Conservation (phyloP, 2,113 vertebrate species). For the Psettodes erumei region DNA sequence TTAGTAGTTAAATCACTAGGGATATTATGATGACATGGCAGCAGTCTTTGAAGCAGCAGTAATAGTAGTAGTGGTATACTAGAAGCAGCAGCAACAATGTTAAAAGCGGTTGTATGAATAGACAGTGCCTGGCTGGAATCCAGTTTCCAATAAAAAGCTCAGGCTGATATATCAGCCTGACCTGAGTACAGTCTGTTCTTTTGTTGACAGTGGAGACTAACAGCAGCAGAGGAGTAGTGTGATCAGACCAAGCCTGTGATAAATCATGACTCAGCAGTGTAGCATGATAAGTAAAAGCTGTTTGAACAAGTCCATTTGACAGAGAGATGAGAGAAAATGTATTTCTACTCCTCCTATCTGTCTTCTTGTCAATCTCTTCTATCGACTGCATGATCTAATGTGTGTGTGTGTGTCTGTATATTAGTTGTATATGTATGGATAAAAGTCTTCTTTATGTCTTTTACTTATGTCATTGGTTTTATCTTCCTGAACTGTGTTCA, state of each 20-base stretch:
- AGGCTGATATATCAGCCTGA: slow-evolving; percentile 31
- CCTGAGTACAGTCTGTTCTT: slow-evolving; percentile 62
- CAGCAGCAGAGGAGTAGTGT: slow-evolving; percentile 36
- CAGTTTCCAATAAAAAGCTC: slow-evolving; percentile 31
- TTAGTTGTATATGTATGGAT: neutral
- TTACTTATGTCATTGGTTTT: neutral
- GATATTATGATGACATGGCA: too few relatives aligned
- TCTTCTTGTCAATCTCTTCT: neutral
- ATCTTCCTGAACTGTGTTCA: neutral
- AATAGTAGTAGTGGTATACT: neutral
- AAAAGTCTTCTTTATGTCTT: neutral
- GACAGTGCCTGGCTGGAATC: slow-evolving; percentile 17
- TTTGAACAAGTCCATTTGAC: slow-evolving; percentile 42
- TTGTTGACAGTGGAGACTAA: slow-evolving; percentile 56
- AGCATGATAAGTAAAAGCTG: slow-evolving; percentile 52
- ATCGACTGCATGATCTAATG: neutral
- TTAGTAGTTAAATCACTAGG: neutral
- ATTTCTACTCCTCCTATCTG: slow-evolving; percentile 2
- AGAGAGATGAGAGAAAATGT: slow-evolving; percentile 25
- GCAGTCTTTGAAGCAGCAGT: neutral
- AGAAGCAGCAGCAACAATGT: neutral
- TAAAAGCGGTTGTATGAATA: neutral
- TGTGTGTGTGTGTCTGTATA: neutral
- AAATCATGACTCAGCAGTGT: slow-evolving; percentile 49
- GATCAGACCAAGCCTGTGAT: slow-evolving; percentile 43